Evolutionary conservation across 1,140 invertebrate genomes (phyloP).

Genomic region (Scaptomyza pallida): DNA sequence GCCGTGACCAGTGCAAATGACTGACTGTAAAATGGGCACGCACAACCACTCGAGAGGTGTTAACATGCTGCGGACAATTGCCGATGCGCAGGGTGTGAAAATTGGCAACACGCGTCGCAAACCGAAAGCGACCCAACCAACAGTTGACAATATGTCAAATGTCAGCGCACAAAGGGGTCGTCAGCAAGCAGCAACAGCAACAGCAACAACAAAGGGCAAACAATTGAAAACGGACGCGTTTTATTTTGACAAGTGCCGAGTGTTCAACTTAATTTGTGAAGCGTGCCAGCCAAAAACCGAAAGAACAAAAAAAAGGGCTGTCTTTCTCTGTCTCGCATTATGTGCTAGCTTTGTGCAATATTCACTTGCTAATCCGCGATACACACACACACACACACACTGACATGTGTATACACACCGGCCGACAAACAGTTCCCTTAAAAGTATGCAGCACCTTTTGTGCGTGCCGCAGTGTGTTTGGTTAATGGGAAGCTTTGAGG

Average conservation of each 20-base stretch:
- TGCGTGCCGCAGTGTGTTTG: conserved; percentile 57
- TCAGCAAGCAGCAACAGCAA: no score
- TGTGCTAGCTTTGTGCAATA: conserved; percentile 51
- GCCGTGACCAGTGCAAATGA: not conserved
- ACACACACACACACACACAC: conserved; percentile 40
- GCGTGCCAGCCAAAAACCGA: conserved; percentile 58
- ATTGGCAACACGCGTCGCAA: conserved; percentile 78
- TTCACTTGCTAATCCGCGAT: conserved; percentile 69
- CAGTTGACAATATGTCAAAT: conserved; percentile 81
- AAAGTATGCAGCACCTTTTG: conserved; percentile 55
- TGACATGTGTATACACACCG: conserved; percentile 11
- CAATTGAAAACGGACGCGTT: conserved; percentile 40
- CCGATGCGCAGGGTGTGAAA: conserved; percentile 77
- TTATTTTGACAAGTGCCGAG: conserved; percentile 83
- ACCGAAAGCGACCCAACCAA: conserved; percentile 37
- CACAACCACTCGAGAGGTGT: conserved; percentile 68
- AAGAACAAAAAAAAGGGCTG: conserved; percentile 38
- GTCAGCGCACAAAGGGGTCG: conserved; percentile 66
- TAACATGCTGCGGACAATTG: conserved; percentile 79
- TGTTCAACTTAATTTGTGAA: conserved; percentile 78
- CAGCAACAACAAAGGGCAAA: conserved; percentile 23
- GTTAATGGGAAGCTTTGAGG: conserved; percentile 16
- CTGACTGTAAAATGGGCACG: conserved; percentile 38
- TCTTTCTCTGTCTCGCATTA: conserved; percentile 25
- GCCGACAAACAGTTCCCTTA: conserved; percentile 40